These are phyloP conservation scores for Hydrolagus affinis DNA, from an alignment of 2,113 vertebrate genomes.

Conservation along the genomic window DNA sequence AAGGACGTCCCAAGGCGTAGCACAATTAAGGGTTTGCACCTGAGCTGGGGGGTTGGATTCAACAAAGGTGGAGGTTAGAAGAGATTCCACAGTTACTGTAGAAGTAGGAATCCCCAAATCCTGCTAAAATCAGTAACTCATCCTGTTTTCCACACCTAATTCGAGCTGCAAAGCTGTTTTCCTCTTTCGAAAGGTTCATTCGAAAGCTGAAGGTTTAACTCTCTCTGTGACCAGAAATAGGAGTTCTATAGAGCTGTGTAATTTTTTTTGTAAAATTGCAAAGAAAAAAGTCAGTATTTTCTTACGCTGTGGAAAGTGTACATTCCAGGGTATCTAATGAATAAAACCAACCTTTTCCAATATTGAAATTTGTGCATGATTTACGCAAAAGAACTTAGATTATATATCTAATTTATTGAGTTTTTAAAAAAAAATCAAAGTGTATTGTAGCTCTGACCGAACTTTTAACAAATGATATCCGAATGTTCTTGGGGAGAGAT, in stretches of 20 bases:
- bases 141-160: slow-evolving; percentile 1
- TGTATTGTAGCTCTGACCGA: slow-evolving; percentile 57
- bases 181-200: slow-evolving; percentile 41
- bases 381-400: slow-evolving; percentile 48
- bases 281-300: slow-evolving; percentile 54
- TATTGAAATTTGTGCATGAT: slow-evolving; percentile 48
- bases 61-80: no score
- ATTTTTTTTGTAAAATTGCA: slow-evolving; percentile 49
- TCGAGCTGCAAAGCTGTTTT: slow-evolving; percentile 46
- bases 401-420: slow-evolving; percentile 70
- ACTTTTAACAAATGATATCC: slow-evolving; percentile 66
- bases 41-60: no score
- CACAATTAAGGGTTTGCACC: no score
- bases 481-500: slow-evolving; percentile 38
- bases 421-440: slow-evolving; percentile 68
- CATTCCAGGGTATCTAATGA: slow-evolving; percentile 51
- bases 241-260: slow-evolving; percentile 52
- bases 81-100: not conserved
- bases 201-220: slow-evolving; percentile 50
- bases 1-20: no score
- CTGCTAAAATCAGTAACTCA: slow-evolving; percentile 25
- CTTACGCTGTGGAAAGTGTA: slow-evolving; percentile 57
- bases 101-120: not conserved
- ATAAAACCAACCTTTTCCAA: slow-evolving; percentile 37
- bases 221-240: slow-evolving; percentile 44